A percentile compares a stretch with the other conserved stretches of the same genome.
Conservation (phyloP, 2,797 vertebrate genomes). For the Miichthys miiuy region DNA sequence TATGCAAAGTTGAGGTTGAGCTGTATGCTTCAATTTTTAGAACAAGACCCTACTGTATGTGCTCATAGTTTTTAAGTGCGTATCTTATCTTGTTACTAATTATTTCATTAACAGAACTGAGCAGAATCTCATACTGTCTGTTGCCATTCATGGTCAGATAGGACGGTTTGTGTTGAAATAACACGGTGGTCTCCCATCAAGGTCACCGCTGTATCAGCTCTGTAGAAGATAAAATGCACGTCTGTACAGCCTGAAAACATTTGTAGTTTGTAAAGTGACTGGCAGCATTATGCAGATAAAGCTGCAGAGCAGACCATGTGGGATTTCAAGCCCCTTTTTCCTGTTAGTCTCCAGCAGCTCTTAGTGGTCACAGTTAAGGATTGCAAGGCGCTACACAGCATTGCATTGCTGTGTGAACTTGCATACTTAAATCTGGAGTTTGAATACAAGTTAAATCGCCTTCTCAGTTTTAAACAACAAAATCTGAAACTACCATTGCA, state of each 20-base stretch:
- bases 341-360: conserved; percentile 68
- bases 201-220: conserved; percentile 23
- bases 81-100: no score
- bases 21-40: background rate
- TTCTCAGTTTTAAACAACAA: background rate
- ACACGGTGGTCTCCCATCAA: background rate
- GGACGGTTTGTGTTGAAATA: conserved; percentile 15
- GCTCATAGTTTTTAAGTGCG: background rate
- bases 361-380: conserved; percentile 53
- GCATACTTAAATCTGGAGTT: conserved; percentile 3
- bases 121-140: background rate
- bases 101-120: background rate
- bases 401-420: background rate
- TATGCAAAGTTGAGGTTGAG: no score
- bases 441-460: background rate
- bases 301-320: background rate
- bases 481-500: background rate
- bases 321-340: conserved; percentile 12
- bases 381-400: conserved; percentile 29
- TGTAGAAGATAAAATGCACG: background rate
- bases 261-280: conserved; percentile 8
- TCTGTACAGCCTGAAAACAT: conserved; percentile 4
- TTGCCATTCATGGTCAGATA: background rate
- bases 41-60: background rate
- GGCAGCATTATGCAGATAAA: conserved; percentile 44